These are phyloP conservation scores for Drosophila niveifrons DNA, from an alignment of 2,888 invertebrate species.

Conservation along the genomic window DNA sequence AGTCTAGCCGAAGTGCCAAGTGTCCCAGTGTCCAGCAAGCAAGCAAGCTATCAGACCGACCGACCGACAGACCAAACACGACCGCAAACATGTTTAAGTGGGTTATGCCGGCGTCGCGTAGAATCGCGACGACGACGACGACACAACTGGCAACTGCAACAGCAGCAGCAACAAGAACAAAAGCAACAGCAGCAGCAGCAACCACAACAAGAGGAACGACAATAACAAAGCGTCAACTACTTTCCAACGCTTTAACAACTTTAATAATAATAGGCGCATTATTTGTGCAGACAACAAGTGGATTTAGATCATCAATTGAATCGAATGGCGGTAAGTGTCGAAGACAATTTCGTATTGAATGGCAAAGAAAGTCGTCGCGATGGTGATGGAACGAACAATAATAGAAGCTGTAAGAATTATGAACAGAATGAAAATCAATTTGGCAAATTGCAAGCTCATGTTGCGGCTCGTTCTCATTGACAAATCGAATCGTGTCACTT, in stretches of 20 bases:
- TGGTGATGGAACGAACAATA: slow-evolving; percentile 3
- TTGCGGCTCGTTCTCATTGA: slow-evolving; percentile 63
- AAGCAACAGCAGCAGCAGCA: slow-evolving; percentile 22
- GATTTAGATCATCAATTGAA: slow-evolving; percentile 82
- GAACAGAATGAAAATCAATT: slow-evolving; percentile 72
- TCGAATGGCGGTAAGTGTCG: slow-evolving; percentile 78
- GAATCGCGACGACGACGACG: slow-evolving; percentile 42
- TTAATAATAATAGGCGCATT: slow-evolving; percentile 77
- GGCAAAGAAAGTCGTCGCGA: slow-evolving; percentile 54
- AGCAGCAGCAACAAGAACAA: slow-evolving; percentile 30
- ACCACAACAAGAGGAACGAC: slow-evolving; percentile 26
- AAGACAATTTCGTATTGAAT: slow-evolving; percentile 47
- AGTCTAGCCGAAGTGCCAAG: slow-evolving; percentile 52
- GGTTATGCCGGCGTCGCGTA: slow-evolving; percentile 74
- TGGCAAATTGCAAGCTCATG: slow-evolving; percentile 78
- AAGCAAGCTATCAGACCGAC: slow-evolving; percentile 23
- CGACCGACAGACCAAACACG: slow-evolving; percentile 10
- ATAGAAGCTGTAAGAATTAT: slow-evolving; percentile 37
- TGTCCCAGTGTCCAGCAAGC: slow-evolving; percentile 45
- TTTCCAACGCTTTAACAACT: slow-evolving; percentile 78
- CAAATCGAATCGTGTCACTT: slow-evolving; percentile 73
- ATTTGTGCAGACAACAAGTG: slow-evolving; percentile 79
- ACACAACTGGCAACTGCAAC: slow-evolving; percentile 35
- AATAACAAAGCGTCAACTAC: slow-evolving; percentile 62
- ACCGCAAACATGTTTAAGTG: slow-evolving; percentile 78